Base-by-base conservation (phyloP, 2,888 invertebrate genomes). In the Oligia fasciuncula region DNA sequence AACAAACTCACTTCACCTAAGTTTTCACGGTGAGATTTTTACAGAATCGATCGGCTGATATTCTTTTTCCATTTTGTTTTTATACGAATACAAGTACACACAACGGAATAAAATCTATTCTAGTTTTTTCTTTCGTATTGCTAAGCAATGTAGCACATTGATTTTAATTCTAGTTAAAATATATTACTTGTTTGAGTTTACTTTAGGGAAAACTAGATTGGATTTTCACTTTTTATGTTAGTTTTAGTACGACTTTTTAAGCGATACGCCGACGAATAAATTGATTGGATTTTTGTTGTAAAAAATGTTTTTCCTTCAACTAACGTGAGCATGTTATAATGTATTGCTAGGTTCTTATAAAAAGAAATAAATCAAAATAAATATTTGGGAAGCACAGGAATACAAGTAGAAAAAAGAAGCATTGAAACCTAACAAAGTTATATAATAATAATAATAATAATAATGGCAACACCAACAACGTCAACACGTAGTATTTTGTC, bases 131-230 rank as follows among this genome's bases (percentile, higher is more conserved):
- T 13, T 54, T 60, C 2, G n/a, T 23, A 23, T 46, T 67, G 8
- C 11, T 51, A 19, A 51, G 17, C 13, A 17, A 23, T 51, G 60
- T 0, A 67, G 66, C 5, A 49, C 29, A 40, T 57, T n/a, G 43
- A 54, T 62, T 71, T 67, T 62, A 68, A 62, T 63, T 67, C 14
- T 0, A 49, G 23, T 46, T 49, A 14, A 43, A 83, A 71, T 29
- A n/a, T 2, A 2, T 19, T 35, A 60, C 6, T 14, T 57, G 46
- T 60, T 68, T 51, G 0, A 54, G 19, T 83, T 83, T 83, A 54
- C 35, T 46, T 83, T 67, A n/a, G 49, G 8, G 60, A n/a, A 54
- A 71, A 71, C 29, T 57, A 49, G 29, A 81, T 77, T 77, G 19
- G 46, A 49, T 84, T 49, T 76, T 14, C n/a, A 29, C 29, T 35